A percentile compares a stretch with the other conserved stretches of the same genome.
These are phyloP conservation scores for Bubo bubo DNA, from an alignment of 2,113 vertebrate species.

Conservation along the genomic window DNA sequence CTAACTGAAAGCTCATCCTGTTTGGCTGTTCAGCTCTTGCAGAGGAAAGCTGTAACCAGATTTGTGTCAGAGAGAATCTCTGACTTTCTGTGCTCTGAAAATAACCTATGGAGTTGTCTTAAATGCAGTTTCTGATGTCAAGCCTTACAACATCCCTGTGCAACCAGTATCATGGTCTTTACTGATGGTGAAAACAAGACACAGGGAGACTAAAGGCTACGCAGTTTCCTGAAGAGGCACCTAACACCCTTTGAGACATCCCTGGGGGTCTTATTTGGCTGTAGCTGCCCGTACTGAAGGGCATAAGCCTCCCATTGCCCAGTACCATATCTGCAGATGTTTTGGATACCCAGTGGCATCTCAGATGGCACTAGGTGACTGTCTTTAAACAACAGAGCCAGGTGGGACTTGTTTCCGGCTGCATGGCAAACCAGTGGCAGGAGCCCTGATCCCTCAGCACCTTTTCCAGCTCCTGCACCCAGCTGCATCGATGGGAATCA, in stretches of 20 bases:
- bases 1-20: background rate
- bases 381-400: background rate
- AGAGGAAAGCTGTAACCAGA: background rate
- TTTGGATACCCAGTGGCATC: background rate
- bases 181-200: background rate
- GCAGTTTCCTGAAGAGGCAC: background rate
- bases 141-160: background rate
- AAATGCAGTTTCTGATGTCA: background rate
- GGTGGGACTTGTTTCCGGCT: background rate
- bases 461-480: background rate
- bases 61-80: background rate
- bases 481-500: accelerated
- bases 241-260: background rate
- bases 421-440: background rate
- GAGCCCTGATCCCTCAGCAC: background rate
- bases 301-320: background rate
- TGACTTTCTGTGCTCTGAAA: background rate
- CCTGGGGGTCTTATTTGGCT: background rate
- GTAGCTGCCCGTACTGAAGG: background rate
- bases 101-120: background rate
- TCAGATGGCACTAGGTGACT: background rate
- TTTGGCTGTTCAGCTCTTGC: background rate
- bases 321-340: background rate
- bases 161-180: background rate
- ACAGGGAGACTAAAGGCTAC: background rate